Evolutionary conservation across 2,888 invertebrate species (phyloP).

Genomic region (Colletes collaris): DNA sequence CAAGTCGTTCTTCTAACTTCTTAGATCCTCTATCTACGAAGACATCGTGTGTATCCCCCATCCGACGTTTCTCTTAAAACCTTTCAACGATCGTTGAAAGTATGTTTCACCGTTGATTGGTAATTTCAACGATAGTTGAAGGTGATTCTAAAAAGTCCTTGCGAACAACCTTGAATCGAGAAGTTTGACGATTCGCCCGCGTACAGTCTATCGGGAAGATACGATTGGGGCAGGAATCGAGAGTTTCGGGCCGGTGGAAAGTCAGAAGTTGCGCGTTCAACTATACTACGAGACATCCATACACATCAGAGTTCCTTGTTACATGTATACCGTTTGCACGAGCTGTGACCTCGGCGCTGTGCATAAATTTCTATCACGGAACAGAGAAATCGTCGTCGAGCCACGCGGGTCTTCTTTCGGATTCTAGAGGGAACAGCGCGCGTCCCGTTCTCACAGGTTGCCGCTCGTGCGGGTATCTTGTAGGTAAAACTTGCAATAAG

Average conservation of each 20-base stretch:
- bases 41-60: too few relatives aligned
- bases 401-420: too few relatives aligned
- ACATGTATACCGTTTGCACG: conserved; percentile 34
- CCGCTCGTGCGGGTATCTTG: conserved; percentile 36
- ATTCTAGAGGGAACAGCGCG: too few relatives aligned
- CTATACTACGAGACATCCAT: conserved; percentile 25
- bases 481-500: conserved; percentile 63
- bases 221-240: background rate
- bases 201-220: background rate
- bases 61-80: too few relatives aligned
- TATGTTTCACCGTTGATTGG: too few relatives aligned
- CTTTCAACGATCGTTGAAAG: too few relatives aligned
- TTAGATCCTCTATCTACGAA: too few relatives aligned
- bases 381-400: too few relatives aligned
- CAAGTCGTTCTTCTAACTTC: too few relatives aligned
- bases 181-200: conserved; percentile 1
- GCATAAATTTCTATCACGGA: too few relatives aligned
- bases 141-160: too few relatives aligned
- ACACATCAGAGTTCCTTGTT: conserved; percentile 65
- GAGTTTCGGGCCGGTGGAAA: background rate
- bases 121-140: background rate
- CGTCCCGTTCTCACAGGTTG: background rate
- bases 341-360: conserved; percentile 1
- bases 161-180: too few relatives aligned
- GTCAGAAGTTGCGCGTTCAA: conserved; percentile 4